phyloP scores from a whole-genome alignment of 2,113 vertebrate species.

The Crocuta crocuta region DNA sequence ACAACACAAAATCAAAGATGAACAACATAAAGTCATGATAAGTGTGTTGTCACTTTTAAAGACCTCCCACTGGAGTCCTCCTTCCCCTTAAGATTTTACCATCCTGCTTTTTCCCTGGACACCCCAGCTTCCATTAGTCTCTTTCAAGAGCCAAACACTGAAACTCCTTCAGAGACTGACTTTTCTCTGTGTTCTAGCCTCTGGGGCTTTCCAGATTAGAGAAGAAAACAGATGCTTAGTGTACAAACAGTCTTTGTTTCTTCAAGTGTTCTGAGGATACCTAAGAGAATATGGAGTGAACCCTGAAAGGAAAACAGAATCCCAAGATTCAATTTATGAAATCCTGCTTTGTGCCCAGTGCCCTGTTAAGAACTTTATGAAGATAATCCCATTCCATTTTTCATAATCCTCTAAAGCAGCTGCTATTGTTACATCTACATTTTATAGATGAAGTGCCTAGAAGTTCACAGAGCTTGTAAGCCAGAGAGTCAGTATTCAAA shows the following conservation, averaged over 20 bases:
- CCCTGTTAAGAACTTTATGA: background rate
- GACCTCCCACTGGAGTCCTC: background rate
- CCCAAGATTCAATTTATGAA: background rate
- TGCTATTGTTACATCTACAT: background rate
- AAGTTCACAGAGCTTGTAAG: background rate
- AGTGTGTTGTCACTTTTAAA: slow-evolving; percentile 6
- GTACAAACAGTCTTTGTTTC: slow-evolving; percentile 39
- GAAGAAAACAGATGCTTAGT: background rate
- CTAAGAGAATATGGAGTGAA: background rate
- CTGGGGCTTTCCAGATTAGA: background rate
- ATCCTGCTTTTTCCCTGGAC: slow-evolving; percentile 24
- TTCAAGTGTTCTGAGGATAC: background rate
- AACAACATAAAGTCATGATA: background rate
- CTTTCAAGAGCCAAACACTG: background rate
- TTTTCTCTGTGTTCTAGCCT: background rate
- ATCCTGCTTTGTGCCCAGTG: background rate
- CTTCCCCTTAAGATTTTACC: background rate
- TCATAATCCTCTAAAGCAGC: background rate
- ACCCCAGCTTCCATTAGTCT: background rate
- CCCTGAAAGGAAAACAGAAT: background rate
- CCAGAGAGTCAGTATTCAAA: background rate
- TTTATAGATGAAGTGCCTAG: background rate
- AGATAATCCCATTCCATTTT: background rate
- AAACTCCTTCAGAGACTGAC: slow-evolving; percentile 17
- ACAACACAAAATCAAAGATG: background rate